Conservation (phyloP, 1,140 invertebrate species). For the Drosophila carrolli region DNA sequence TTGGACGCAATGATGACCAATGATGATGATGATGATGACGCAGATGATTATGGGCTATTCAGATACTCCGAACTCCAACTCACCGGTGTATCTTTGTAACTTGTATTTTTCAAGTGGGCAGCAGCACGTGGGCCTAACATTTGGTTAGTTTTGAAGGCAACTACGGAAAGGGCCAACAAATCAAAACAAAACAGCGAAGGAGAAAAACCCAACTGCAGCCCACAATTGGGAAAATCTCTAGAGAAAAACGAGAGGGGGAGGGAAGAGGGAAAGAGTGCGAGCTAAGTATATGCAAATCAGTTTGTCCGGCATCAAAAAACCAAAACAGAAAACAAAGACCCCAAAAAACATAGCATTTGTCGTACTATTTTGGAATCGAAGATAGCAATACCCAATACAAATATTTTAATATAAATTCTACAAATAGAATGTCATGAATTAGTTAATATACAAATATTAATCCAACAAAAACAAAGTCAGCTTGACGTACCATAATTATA, state of each 20-base stretch:
- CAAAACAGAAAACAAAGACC: constrained; percentile 14
- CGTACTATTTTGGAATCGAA: not conserved
- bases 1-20: not conserved
- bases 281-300: constrained; percentile 53
- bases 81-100: constrained; percentile 27
- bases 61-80: constrained; percentile 23
- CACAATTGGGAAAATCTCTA: constrained; percentile 59
- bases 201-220: constrained; percentile 43
- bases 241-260: not conserved
- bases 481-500: no score
- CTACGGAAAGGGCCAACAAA: constrained; percentile 38
- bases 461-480: no score
- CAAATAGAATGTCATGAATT: no score
- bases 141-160: constrained; percentile 33
- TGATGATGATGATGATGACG: constrained; percentile 50
- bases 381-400: not conserved
- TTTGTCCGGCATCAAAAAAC: constrained; percentile 25
- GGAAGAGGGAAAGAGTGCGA: not conserved
- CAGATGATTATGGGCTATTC: constrained; percentile 40
- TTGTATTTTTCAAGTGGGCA: constrained; percentile 29
- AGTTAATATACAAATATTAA: no score
- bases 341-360: constrained; percentile 3
- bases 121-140: constrained; percentile 63
- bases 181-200: constrained; percentile 23
- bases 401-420: no score